These are phyloP conservation scores for Drosophila sucinea DNA, from an alignment of 1,140 invertebrate genomes.

Conservation along the genomic window DNA sequence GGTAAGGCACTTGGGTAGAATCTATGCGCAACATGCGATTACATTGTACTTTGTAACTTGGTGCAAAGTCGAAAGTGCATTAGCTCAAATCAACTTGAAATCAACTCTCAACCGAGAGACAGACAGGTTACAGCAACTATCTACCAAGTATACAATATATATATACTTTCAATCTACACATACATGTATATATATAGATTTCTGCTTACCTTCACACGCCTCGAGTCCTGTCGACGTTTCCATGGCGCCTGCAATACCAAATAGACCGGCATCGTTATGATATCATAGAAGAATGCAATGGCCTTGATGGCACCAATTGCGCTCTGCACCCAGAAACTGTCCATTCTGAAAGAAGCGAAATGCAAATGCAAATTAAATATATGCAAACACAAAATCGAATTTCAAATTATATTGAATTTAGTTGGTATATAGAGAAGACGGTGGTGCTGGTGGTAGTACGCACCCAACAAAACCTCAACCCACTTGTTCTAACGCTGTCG, in stretches of 20 bases:
- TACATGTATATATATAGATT: neutral
- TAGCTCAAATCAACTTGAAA: conserved; percentile 12
- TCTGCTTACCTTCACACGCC: conserved; percentile 88
- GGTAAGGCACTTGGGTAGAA: neutral
- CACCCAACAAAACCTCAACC: conserved; percentile 21
- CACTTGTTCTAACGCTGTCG: conserved; percentile 52
- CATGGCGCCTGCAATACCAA: conserved; percentile 94
- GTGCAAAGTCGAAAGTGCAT: conserved; percentile 51
- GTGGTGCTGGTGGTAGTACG: too few species aligned
- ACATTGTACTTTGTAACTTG: conserved; percentile 47
- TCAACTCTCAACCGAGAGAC: conserved; percentile 31
- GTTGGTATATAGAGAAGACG: too few species aligned
- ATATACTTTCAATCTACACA: too few species aligned
- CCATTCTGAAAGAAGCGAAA: conserved; percentile 85
- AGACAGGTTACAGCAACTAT: conserved; percentile 32
- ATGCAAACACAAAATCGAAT: conserved; percentile 36
- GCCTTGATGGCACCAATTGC: conserved; percentile 90
- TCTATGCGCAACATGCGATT: conserved; percentile 38
- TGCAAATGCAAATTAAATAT: conserved; percentile 38
- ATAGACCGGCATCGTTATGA: conserved; percentile 95
- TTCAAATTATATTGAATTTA: neutral
- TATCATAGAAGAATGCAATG: conserved; percentile 92
- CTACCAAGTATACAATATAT: too few species aligned
- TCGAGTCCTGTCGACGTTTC: conserved; percentile 89
- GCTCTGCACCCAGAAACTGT: conserved; percentile 90